phyloP scores from a whole-genome alignment of 2,888 invertebrate species.

The Conchocele bisecta region DNA sequence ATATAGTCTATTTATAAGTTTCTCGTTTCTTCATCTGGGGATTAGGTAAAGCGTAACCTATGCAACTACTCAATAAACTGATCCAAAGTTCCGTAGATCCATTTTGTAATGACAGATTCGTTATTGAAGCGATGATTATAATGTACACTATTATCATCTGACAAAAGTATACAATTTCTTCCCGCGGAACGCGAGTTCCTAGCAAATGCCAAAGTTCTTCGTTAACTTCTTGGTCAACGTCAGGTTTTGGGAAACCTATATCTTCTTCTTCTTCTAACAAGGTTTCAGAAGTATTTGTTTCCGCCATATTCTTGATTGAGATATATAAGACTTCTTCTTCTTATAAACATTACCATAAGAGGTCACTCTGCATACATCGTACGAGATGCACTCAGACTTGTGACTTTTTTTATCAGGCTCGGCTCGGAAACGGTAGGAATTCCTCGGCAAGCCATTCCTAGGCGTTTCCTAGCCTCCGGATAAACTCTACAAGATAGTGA shows the following conservation, averaged over 20 bases:
- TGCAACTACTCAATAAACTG: slow-evolving; percentile 34
- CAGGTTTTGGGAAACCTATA: not conserved
- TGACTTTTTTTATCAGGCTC: too few species aligned
- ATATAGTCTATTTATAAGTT: too few species aligned
- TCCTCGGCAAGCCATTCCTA: too few species aligned
- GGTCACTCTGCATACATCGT: too few species aligned
- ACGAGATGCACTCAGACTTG: too few species aligned
- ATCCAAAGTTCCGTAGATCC: slow-evolving; percentile 32
- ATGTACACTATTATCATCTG: slow-evolving; percentile 41
- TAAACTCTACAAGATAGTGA: slow-evolving; percentile 35
- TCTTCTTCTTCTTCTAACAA: too few species aligned
- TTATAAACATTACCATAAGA: too few species aligned
- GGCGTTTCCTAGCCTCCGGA: too few species aligned
- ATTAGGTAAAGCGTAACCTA: slow-evolving; percentile 26
- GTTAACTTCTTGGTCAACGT: not conserved
- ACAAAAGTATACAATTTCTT: slow-evolving; percentile 48
- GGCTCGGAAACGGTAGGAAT: too few species aligned
- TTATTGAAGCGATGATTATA: slow-evolving; percentile 46
- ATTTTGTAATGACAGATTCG: slow-evolving; percentile 39
- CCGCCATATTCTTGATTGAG: too few species aligned
- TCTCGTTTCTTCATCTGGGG: slow-evolving; percentile 38
- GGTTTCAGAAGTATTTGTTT: too few species aligned
- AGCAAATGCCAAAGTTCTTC: slow-evolving; percentile 29
- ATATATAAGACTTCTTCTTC: too few species aligned
- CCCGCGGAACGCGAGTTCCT: slow-evolving; percentile 26